Conservation (phyloP, 2,888 invertebrate species). For the Heliconius cydno region DNA sequence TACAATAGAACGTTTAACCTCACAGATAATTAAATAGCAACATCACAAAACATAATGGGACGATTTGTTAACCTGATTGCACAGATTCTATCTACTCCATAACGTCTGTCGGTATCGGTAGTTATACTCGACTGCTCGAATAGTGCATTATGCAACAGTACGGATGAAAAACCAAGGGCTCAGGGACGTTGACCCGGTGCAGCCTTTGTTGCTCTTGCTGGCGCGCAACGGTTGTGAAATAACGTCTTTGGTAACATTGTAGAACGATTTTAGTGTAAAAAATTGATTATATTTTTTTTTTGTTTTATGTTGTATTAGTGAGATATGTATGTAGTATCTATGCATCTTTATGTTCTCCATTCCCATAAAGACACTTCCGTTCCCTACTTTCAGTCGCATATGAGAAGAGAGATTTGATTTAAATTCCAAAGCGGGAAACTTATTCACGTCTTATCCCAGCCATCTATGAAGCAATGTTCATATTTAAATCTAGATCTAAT, state of each 20-base stretch:
- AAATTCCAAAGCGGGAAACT: too few species aligned
- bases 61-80: conserved; percentile 26
- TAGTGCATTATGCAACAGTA: conserved; percentile 39
- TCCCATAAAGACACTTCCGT: not conserved
- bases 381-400: not conserved
- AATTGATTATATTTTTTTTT: not conserved
- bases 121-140: conserved; percentile 30
- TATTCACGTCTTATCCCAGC: too few species aligned
- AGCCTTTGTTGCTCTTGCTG: conserved; percentile 20
- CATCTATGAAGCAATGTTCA: too few species aligned
- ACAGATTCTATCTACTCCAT: conserved; percentile 30
- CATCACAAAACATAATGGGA: conserved; percentile 21
- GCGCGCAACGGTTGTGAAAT: not conserved
- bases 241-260: not conserved
- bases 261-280: not conserved
- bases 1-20: not conserved
- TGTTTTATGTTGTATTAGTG: not conserved
- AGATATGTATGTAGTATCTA: too few species aligned
- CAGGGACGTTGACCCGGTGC: conserved; percentile 39
- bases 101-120: conserved; percentile 29
- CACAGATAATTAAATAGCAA: not conserved
- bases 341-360: not conserved
- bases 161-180: conserved; percentile 44
- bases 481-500: not conserved
- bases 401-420: not conserved